Evolutionary conservation across 1,140 invertebrate genomes (phyloP), one percentile per base, ranked within the genome.

Genomic region (Eubasilissa regina): DNA sequence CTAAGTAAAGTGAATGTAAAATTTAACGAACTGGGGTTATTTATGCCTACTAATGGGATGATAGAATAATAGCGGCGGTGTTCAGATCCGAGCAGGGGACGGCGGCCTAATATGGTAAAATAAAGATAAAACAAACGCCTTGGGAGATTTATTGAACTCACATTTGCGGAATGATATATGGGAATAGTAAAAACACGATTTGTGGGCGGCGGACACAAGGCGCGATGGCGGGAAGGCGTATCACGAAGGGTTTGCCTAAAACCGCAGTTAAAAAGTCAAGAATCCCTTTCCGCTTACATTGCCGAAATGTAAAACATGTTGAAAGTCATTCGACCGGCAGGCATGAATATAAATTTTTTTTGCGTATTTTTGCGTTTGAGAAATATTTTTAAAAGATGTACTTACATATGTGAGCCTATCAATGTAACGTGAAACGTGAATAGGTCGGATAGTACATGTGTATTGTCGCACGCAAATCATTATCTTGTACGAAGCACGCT

Each of bases 131-230:
- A 79, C 68, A 75, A 75, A 79, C 77, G 70, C 70, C 68, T 79
- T 74, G 17, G 47, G 25, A 79, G 77, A 79, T 79, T 79, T 79
- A 79, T 79, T 51, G 77, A 73, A 79, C 56, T 75, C 77, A 74
- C 77, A 79, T 79, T 79, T 55, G 43, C 68, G 21, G 72, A 79
- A 79, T 79, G 77, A 79, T 74, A 74, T 74, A 79, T 79, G 77
- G 53, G 72, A 73, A 64, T 48, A 53, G 12, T 64, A 70, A 78
- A 73, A 72, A 78, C 68, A 78, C 75, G 58, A 66, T 53, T 77
- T 55, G 75, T 70, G 76, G 76, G 76, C 17, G 75, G 75, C 72
- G 72, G 66, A 17, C 64, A 47, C 44, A 47, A 47, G 64, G 64
- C 43, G 60, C 60, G 8, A 43, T 25, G 21, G 60, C 35, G 19